Evolutionary conservation across 2,888 invertebrate genomes (phyloP), one percentile per base, ranked within the genome.

Genomic region (Tetramorium bicarinatum): DNA sequence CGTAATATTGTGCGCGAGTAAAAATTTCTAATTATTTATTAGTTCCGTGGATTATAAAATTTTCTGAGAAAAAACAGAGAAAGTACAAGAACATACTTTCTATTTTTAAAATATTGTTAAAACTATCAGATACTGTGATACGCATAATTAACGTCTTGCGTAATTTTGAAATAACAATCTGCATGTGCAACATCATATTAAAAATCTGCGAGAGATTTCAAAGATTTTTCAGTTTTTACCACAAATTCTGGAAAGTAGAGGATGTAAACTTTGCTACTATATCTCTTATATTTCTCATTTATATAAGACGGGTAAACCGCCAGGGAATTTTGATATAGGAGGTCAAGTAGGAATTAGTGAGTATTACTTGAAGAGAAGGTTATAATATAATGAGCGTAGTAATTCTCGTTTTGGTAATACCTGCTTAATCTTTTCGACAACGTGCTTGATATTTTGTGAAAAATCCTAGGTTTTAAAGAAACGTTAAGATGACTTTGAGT

Each of bases 331-430:
- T 72, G 47, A 71, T 59, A 18, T 38, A 59, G 8, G 18, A 47
- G 47, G 79, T 79, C 47, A 79, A 79, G 59, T 21, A 59, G 72
- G 72, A 80, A 80, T 72, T 71, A 71, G 21, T 44, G 25, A 18
- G 44, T 59, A 71, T 56, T 80, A 80, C 25, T 59, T 49, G 59
- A 80, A 38, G 38, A 69, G 69, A 47, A 54, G 21, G 15, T 47
- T 69, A 71, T 59, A 59, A 71, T 38, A 25, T 80, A 80, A 79
- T 71, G 18, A 79, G 59, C 18, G 25, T 11, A 59, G 47, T 47
- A 80, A 80, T 71, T 47, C 72, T 34, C 34, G 15, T 79, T 79
- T 79, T n/a, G 8, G 52, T 69, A 79, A 59, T 79, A 79, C 21
- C 34, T 44, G 44, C 11, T 67, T 79, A 59, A 79, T 71, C 72